A percentile compares a stretch with the other conserved stretches of the same genome.
Conservation (phyloP, 2,113 vertebrate genomes). For the Thermophis baileyi region DNA sequence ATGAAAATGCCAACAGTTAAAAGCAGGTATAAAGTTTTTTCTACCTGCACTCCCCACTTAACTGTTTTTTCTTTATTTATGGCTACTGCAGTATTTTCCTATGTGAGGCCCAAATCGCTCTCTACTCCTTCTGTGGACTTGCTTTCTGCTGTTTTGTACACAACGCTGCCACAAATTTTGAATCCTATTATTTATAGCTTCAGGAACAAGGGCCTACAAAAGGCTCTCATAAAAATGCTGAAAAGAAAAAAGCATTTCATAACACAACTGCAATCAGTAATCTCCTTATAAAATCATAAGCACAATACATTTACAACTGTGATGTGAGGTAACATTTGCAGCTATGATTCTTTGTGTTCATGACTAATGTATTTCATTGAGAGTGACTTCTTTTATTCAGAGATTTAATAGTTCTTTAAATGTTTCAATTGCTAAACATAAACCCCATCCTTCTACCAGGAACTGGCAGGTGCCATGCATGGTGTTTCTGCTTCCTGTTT, state of each 20-base stretch:
- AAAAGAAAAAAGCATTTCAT: not conserved
- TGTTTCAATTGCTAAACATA: not conserved
- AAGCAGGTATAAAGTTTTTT: not conserved
- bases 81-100: not conserved
- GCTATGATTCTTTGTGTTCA: not conserved
- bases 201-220: not conserved
- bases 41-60: not conserved
- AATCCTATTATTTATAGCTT: conserved; percentile 12
- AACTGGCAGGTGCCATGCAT: too few relatives aligned
- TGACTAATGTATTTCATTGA: not conserved
- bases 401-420: not conserved
- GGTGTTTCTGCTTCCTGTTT: too few relatives aligned
- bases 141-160: not conserved
- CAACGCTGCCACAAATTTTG: not conserved
- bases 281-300: not conserved
- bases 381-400: not conserved
- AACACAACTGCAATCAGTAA: not conserved
- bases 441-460: too few relatives aligned
- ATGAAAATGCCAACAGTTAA: not conserved
- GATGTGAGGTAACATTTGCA: not conserved
- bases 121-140: not conserved
- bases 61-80: not conserved
- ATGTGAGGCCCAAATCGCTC: not conserved
- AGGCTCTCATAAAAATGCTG: not conserved
- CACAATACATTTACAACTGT: not conserved